Percentiles rank a stretch among this genome's conserved stretches.
phyloP scores from a whole-genome alignment of 2,113 vertebrate species.

The Colossoma macropomum region DNA sequence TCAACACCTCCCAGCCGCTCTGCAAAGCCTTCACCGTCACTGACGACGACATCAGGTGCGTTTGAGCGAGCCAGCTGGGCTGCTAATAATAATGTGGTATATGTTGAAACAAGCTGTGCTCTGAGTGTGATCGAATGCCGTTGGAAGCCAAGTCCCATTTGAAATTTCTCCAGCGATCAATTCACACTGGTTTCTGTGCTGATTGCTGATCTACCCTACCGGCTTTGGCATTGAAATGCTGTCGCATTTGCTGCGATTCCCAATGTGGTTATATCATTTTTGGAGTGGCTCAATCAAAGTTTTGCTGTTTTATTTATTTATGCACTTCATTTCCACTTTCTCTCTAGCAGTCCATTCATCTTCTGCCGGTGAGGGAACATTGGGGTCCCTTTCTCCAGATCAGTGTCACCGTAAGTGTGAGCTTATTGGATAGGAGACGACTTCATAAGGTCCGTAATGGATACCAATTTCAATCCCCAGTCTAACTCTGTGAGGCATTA shows the following conservation, averaged over 20 bases:
- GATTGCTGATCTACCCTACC: neutral
- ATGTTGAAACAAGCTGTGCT: neutral
- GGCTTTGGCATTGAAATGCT: neutral
- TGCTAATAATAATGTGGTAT: neutral
- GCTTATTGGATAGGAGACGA: neutral
- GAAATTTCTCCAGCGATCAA: neutral
- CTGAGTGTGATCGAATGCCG: neutral
- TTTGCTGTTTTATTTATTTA: neutral
- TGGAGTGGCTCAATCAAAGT: neutral
- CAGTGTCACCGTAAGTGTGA: neutral
- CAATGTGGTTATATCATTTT: neutral
- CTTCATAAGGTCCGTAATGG: constrained; percentile 40
- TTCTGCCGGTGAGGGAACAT: neutral
- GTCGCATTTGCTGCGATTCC: neutral
- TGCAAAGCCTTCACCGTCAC: constrained; percentile 92
- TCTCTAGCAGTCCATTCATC: neutral
- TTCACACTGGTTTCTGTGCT: neutral
- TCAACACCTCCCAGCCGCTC: constrained; percentile 89
- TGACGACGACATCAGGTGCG: constrained; percentile 93
- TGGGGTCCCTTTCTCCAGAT: neutral
- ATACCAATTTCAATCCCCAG: constrained; percentile 31
- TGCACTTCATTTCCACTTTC: constrained; percentile 13
- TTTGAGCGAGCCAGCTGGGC: constrained; percentile 7
- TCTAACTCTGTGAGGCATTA: constrained; percentile 32
- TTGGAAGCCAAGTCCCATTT: neutral